Percentiles rank a stretch among this genome's conserved stretches.
phyloP scores from a whole-genome alignment of 2,797 vertebrate species.

The Cheirogaleus major region DNA sequence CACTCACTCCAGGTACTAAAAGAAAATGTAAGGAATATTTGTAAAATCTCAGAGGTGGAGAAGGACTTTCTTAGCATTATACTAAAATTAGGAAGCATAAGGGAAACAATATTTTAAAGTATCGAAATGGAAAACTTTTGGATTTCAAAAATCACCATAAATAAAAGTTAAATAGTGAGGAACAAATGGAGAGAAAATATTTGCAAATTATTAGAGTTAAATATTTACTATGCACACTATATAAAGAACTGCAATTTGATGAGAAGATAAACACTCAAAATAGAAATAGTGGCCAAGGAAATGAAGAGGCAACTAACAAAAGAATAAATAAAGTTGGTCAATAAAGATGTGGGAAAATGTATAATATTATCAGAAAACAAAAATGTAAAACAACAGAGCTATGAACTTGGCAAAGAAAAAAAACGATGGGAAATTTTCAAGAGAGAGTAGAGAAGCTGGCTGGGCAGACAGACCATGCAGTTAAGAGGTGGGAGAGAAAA shows the following conservation, averaged over 20 bases:
- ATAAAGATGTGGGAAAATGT: neutral
- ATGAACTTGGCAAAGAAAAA: neutral
- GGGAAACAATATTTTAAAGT: neutral
- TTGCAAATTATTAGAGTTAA: neutral
- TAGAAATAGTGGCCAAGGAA: neutral
- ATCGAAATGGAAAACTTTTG: neutral
- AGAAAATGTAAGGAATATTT: constrained; percentile 12
- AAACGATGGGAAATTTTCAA: neutral
- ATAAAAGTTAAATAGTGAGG: neutral
- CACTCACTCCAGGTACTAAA: neutral
- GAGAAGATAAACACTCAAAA: neutral
- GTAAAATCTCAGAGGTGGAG: neutral
- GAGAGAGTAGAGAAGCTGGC: neutral
- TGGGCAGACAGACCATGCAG: neutral
- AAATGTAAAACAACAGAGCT: neutral
- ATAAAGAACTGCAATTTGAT: neutral
- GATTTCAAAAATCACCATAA: neutral
- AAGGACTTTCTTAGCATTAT: neutral
- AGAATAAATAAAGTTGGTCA: neutral
- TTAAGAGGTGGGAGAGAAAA: neutral
- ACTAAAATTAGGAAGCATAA: neutral
- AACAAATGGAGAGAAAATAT: constrained; percentile 2
- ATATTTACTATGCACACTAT: neutral
- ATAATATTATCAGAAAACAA: constrained; percentile 11
- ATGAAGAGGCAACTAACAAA: neutral